Evolutionary conservation across 2,113 vertebrate genomes (phyloP), one percentile per base, ranked within the genome.

Genomic region (Alethe castanea): DNA sequence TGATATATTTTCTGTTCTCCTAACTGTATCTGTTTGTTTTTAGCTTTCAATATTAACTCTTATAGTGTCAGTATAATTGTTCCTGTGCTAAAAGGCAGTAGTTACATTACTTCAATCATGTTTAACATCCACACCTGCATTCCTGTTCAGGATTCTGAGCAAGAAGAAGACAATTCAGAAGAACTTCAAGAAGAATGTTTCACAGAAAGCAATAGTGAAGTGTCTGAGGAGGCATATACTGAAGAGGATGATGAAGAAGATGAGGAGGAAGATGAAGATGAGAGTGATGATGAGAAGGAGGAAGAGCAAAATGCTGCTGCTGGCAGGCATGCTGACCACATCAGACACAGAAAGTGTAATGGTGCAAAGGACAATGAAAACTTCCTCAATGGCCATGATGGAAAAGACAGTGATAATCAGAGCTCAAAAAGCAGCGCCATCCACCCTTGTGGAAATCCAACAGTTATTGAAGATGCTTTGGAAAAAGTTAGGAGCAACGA

Each of bases 401-500:
- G 91, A 59, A 96, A 97, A 94, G 97, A 96, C 91, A 90, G 96
- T 0, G 98, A 98, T 36, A 97, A 89, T 3, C 44, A 3, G 12
- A 97, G 92, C 47, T 60, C 23, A 20, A 97, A 92, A 48, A 95
- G 91, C 8, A 94, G 95, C 20, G 82, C 98, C 62, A 97, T 98
- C 29, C 97, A 98, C 56, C 97, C 94, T 4, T 97, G 98, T 31
- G 99, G 99, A 81, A 99, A 99, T 91, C 99, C 99, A 28, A 99
- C 98, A 0, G 98, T 99, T 17, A 98, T 99, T 35, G 99, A 99
- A 29, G 99, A 99, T 5, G 98, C 97, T 62, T 93, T 99, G 79
- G 99, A 99, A 92, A 98, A 97, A 94, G 98, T 98, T 47, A 97
- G 97, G 16, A 97, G 60, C 94, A 97, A 99, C 10, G 98, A 99